phyloP scores from a whole-genome alignment of 1,140 invertebrate genomes.

The Pemphigus obesinymphae region DNA sequence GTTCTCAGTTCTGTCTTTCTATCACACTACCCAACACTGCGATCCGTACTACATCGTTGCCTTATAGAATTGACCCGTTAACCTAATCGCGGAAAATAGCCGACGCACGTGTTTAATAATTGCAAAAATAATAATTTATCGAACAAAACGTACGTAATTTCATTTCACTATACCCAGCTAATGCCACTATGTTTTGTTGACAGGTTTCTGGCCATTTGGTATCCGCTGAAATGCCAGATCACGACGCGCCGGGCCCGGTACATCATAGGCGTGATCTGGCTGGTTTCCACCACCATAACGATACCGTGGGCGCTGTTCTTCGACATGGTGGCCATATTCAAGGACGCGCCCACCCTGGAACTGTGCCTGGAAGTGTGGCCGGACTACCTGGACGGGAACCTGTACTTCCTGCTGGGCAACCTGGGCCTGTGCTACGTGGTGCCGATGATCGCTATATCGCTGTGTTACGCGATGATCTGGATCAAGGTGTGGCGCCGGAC shows the following conservation, averaged over 20 bases:
- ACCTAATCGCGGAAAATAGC: too few relatives aligned
- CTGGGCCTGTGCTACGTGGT: constrained; percentile 87
- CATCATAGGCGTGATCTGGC: constrained; percentile 89
- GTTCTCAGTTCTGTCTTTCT: too few relatives aligned
- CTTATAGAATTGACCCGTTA: too few relatives aligned
- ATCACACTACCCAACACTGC: too few relatives aligned
- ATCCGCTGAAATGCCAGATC: constrained; percentile 85
- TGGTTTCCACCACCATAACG: constrained; percentile 74
- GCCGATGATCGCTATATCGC: constrained; percentile 82
- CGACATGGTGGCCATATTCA: constrained; percentile 69
- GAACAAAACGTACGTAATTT: too few relatives aligned
- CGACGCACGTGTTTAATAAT: too few relatives aligned
- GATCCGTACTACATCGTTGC: too few relatives aligned
- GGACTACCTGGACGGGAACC: constrained; percentile 66
- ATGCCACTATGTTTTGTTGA: constrained; percentile 52
- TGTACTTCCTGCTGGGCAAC: constrained; percentile 86
- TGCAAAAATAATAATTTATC: too few relatives aligned
- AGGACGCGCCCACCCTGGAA: constrained; percentile 61
- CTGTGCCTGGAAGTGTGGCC: constrained; percentile 67
- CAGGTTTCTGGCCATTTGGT: constrained; percentile 94
- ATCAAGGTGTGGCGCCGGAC: constrained; percentile 81
- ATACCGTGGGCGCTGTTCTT: constrained; percentile 88
- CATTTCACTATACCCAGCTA: too few relatives aligned
- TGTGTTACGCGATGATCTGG: constrained; percentile 91
- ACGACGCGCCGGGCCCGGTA: constrained; percentile 75